Evolutionary conservation across 2,888 invertebrate species (phyloP).

Genomic region (Flexamia atlantica): DNA sequence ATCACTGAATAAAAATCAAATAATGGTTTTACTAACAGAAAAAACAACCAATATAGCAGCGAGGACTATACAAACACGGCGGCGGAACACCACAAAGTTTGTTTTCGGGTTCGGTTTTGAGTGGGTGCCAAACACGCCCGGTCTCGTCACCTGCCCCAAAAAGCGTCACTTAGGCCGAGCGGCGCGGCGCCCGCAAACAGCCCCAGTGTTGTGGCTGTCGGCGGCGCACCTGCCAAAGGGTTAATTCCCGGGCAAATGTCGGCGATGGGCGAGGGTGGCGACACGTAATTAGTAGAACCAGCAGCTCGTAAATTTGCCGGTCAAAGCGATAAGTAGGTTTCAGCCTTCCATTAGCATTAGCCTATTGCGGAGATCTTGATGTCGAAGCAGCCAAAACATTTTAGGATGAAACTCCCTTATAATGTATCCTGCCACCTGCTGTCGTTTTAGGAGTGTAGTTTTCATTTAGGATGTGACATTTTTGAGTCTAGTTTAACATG

Average conservation of each 20-base stretch:
- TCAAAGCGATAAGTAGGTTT: conserved; percentile 4
- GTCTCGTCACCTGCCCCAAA: conserved; percentile 53
- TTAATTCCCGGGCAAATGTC: conserved; percentile 8
- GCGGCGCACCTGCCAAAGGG: conserved; percentile 20
- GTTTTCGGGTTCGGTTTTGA: conserved; percentile 29
- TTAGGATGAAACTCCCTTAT: neutral
- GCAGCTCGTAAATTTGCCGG: conserved; percentile 13
- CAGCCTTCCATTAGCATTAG: neutral
- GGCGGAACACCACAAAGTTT: conserved; percentile 47
- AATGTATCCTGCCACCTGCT: conserved; percentile 9
- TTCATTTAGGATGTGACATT: no score
- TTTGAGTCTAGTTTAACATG: no score
- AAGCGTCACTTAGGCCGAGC: conserved; percentile 26
- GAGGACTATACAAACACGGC: conserved; percentile 12
- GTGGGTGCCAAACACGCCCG: conserved; percentile 50
- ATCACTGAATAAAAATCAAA: no score
- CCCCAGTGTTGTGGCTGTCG: neutral
- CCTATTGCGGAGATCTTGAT: neutral
- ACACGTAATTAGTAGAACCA: conserved; percentile 1
- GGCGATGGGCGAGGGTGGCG: neutral
- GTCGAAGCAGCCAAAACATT: conserved; percentile 12
- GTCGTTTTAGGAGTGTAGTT: no score
- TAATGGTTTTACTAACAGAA: neutral
- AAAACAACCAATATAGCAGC: neutral
- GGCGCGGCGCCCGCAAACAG: conserved; percentile 20